These are phyloP conservation scores for Nephila pilipes DNA, from an alignment of 1,140 invertebrate genomes.

Conservation along the genomic window DNA sequence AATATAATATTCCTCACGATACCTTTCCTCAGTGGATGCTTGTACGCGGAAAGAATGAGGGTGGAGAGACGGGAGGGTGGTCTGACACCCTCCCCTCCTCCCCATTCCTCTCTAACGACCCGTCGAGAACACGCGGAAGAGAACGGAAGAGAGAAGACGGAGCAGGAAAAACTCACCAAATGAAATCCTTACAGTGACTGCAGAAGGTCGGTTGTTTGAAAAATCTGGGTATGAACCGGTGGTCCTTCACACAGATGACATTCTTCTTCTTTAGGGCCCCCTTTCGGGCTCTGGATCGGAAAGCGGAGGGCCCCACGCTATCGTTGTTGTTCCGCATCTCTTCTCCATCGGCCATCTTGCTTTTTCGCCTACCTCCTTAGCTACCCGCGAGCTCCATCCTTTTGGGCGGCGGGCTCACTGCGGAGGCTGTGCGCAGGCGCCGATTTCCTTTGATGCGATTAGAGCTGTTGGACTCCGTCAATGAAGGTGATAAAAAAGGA, in stretches of 20 bases:
- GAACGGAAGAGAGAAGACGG: not conserved
- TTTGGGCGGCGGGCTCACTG: conserved; percentile 20
- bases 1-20: not conserved
- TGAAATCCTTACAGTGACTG: conserved; percentile 89
- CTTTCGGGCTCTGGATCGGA: conserved; percentile 84
- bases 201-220: conserved; percentile 99
- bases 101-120: not conserved
- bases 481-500: not conserved
- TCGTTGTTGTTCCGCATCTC: conserved; percentile 40
- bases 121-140: conserved; percentile 38
- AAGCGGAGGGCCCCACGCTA: conserved; percentile 5
- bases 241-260: conserved; percentile 98
- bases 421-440: not conserved
- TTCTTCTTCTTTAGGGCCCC: conserved; percentile 99
- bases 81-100: no score
- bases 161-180: conserved; percentile 72
- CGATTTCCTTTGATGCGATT: conserved; percentile 33
- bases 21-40: conserved; percentile 2
- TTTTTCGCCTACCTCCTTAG: conserved; percentile 25
- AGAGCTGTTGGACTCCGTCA: conserved; percentile 19
- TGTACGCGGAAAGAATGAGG: not conserved
- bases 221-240: conserved; percentile 99
- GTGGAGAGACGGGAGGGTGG: not conserved
- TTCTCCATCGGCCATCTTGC: conserved; percentile 72
- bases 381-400: conserved; percentile 9